A percentile compares a stretch with the other conserved stretches of the same genome.
These are phyloP conservation scores for Dryoscopus gambensis DNA, from an alignment of 2,113 vertebrate genomes.

Conservation along the genomic window DNA sequence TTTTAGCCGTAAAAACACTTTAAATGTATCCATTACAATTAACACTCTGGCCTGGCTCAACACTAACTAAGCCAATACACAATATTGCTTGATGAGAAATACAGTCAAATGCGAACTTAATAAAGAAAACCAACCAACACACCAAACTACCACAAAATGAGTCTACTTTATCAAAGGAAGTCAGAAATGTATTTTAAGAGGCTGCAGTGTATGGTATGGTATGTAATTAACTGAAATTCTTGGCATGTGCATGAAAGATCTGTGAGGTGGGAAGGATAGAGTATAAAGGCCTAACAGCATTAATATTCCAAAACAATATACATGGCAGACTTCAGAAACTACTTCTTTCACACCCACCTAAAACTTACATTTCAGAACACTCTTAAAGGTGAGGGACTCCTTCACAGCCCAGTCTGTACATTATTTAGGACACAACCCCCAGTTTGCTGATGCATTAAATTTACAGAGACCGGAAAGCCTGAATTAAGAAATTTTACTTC, in stretches of 20 bases:
- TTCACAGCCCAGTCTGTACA: accelerated
- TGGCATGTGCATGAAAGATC: not conserved
- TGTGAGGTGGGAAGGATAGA: not conserved
- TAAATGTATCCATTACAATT: not conserved
- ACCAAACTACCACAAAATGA: not conserved
- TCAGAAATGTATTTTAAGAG: not conserved
- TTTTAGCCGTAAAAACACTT: not conserved
- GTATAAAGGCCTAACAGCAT: not conserved
- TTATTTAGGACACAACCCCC: not conserved
- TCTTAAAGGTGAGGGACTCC: not conserved
- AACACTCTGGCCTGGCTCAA: not conserved
- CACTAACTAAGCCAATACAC: not conserved
- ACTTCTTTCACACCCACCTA: not conserved
- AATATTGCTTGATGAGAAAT: not conserved
- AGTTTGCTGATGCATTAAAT: not conserved
- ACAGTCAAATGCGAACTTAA: not conserved
- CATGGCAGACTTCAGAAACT: not conserved
- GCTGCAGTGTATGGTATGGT: accelerated
- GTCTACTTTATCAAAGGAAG: not conserved
- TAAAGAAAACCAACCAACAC: not conserved
- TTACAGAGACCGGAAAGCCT: not conserved
- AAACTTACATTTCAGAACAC: not conserved
- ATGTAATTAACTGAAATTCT: not conserved
- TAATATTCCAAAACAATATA: not conserved
- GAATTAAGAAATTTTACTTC: conserved; percentile 35